phyloP scores from a whole-genome alignment of 2,113 vertebrate genomes.

The Talpa occidentalis region DNA sequence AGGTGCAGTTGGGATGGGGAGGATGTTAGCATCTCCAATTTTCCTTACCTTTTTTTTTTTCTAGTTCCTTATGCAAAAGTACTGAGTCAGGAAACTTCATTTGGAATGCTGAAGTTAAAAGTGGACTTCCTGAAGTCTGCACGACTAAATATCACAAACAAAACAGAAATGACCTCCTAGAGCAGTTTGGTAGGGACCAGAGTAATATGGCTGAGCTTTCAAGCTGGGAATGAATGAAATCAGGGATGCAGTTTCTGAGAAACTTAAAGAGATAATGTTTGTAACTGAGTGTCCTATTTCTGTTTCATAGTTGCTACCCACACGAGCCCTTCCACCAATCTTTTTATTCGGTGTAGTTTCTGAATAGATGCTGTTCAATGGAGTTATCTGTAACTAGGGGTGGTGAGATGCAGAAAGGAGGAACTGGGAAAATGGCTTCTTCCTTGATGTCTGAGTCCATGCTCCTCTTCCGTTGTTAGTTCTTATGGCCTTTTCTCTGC shows the following conservation, averaged over 20 bases:
- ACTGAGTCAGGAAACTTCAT: slow-evolving; percentile 79
- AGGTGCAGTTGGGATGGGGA: slow-evolving; percentile 79
- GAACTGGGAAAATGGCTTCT: slow-evolving; percentile 81
- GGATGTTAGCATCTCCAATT: slow-evolving; percentile 77
- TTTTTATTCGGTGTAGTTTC: slow-evolving; percentile 61
- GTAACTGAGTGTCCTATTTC: slow-evolving; percentile 75
- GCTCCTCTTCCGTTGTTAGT: slow-evolving; percentile 56
- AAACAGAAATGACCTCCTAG: slow-evolving; percentile 71
- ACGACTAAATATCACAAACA: slow-evolving; percentile 68
- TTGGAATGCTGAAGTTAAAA: slow-evolving; percentile 83
- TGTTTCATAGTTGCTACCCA: slow-evolving; percentile 76
- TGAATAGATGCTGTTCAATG: slow-evolving; percentile 71
- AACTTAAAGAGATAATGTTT: slow-evolving; percentile 78
- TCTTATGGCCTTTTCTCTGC: slow-evolving; percentile 72
- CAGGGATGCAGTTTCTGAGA: slow-evolving; percentile 75
- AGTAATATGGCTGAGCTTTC: slow-evolving; percentile 75
- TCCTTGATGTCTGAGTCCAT: slow-evolving; percentile 77
- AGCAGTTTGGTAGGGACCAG: slow-evolving; percentile 71
- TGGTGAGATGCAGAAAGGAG: slow-evolving; percentile 68
- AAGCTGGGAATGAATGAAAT: slow-evolving; percentile 79
- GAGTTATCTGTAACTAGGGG: slow-evolving; percentile 51
- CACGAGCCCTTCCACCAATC: slow-evolving; percentile 74
- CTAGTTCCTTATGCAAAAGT: slow-evolving; percentile 79
- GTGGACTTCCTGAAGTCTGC: slow-evolving; percentile 79
- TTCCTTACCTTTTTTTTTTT: slow-evolving; percentile 70